Base-by-base conservation (phyloP, 2,888 invertebrate species). In the Anthrax anthrax region DNA sequence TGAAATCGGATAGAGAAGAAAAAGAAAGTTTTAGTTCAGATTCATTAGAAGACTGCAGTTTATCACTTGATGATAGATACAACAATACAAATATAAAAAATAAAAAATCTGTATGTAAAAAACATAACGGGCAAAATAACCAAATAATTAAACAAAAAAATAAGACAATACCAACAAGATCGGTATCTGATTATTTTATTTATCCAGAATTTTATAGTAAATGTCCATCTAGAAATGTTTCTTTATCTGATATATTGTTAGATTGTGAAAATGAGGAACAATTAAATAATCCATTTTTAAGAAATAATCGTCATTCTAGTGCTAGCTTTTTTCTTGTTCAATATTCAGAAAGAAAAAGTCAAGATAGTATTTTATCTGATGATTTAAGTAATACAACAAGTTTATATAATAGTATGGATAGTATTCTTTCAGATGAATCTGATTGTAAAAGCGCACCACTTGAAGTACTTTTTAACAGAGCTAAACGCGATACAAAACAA, bases 241-340 rank as follows among this genome's bases (percentile, higher is more conserved):
- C 78, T 0, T 62, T 76, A 23, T 77, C 78, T 0, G 78, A 78
- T 46, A 69, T 69, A 39, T 50, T 69, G 9, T 12, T 12, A 12
- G 57, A 60, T 39, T 59, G 58, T 29, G 60, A 62, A 32, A 41
- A 48, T 19, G 72, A 72, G 54, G 72, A 74, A 59, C 74, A 62
- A 58, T 75, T 65, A 64, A 69, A 70, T 18, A 70, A 70, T 48
- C 62, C 67, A 49, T 76, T 75, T 57, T 60, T 77, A 39, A 77
- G 77, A 46, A 73, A 72, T 2, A 75, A 78, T 42, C 67, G 78
- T 32, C 77, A 77, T 43, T 85, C 81, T 38, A 82, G 84, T 56
- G 86, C 86, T 6, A 86, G 86, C 56, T 88, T 88, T 68, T 87
- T 86, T 56, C 62, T 87, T 19, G 83, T 83, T 47, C 80, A 78